Evolutionary conservation across 2,113 vertebrate genomes (phyloP), one percentile per base, ranked within the genome.

Genomic region (Murina feae): DNA sequence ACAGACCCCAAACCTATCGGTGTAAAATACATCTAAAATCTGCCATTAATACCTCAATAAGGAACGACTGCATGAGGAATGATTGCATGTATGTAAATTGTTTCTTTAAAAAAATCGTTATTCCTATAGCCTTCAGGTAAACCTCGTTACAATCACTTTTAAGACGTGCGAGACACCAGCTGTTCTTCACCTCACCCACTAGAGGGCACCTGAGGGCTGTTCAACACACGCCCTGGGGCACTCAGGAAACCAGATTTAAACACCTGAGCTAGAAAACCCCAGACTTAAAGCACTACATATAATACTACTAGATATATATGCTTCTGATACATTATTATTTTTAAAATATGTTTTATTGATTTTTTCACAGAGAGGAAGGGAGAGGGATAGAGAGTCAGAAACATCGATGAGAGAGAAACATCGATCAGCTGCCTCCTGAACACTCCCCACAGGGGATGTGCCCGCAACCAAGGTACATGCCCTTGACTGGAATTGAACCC

Each of bases 151-250:
- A 83, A 30, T 97, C 79, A 71, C 47, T 74, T 69, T 66, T 32
- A 53, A 53, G 92, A 3, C 1, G 7, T 35, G n/a, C 49, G 53
- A 44, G 35, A 84, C 35, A 37, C n/a, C 4, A 9, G n/a, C 35
- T 11, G 30, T 89, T 93, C 63, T 91, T n/a, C 55, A 1, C 76
- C n/a, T 81, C 28, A 69, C 28, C 96, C 98, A 97, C 97, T 96
- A 98, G 98, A 97, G 98, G 37, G 98, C n/a, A 79, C 14, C 69
- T 85, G 55, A 97, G 97, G 94, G 76, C 96, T 80, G 91, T 85
- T 90, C 72, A 39, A 51, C n/a, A 79, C 63, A 39, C n/a, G 23
- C 23, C 0, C 8, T 58, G 51, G n/a, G 44, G 21, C 20, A 1
- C 11, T 72, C 74, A 30, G 44, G 1, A 42, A 91, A 80, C 55